phyloP scores from a whole-genome alignment of 2,797 vertebrate species.

The Odontamblyopus rebecca region DNA sequence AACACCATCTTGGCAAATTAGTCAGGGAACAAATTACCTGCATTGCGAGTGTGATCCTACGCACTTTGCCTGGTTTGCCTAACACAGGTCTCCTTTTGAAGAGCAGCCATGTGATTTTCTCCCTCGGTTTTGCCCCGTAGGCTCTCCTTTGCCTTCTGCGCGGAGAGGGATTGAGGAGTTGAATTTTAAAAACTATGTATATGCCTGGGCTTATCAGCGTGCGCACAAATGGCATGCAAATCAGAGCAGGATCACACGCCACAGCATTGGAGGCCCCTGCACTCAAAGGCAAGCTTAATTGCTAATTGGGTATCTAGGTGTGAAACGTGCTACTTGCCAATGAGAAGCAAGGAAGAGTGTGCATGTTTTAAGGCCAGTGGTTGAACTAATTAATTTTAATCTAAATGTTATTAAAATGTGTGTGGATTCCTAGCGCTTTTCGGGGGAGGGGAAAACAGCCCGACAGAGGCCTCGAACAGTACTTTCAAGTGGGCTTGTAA shows the following conservation, averaged over 20 bases:
- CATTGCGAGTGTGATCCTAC: conserved; percentile 80
- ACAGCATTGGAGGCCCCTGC: conserved; percentile 71
- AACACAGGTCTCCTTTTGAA: conserved; percentile 84
- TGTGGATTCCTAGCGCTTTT: conserved; percentile 62
- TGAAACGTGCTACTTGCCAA: conserved; percentile 75
- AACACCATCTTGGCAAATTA: conserved; percentile 77
- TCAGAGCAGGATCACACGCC: conserved; percentile 76
- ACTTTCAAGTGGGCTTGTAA: conserved; percentile 55
- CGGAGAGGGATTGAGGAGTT: conserved; percentile 77
- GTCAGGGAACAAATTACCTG: conserved; percentile 83
- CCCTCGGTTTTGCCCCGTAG: conserved; percentile 66
- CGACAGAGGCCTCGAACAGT: conserved; percentile 52
- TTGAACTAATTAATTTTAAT: conserved; percentile 80
- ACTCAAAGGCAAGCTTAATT: conserved; percentile 84
- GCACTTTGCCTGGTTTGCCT: conserved; percentile 77
- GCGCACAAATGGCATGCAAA: conserved; percentile 82
- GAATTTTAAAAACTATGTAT: conserved; percentile 79
- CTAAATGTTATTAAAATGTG: conserved; percentile 77
- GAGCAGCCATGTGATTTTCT: conserved; percentile 81
- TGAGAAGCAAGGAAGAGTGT: conserved; percentile 60
- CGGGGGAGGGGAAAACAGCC: conserved; percentile 33
- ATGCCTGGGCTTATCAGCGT: conserved; percentile 79
- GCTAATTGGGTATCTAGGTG: conserved; percentile 82
- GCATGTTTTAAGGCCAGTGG: conserved; percentile 79
- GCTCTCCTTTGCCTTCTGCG: conserved; percentile 75